A percentile compares a stretch with the other conserved stretches of the same genome.
Evolutionary conservation across 1,140 invertebrate species (phyloP).

Genomic region (Penaeus vannamei): DNA sequence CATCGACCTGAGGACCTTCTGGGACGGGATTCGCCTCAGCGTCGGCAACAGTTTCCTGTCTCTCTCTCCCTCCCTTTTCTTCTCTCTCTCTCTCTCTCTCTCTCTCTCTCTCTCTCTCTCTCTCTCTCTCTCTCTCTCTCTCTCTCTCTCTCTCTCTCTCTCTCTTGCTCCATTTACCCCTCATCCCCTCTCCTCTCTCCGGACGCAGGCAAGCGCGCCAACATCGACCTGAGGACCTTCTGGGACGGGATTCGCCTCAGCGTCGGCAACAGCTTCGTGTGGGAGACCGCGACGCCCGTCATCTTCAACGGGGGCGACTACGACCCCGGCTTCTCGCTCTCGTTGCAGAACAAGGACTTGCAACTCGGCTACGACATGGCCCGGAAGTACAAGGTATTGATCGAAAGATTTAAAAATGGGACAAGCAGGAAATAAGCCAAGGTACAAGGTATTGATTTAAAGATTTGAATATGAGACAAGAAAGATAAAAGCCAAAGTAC

Average conservation of each 20-base stretch:
- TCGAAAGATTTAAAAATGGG: neutral
- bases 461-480: neutral
- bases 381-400: constrained; percentile 65
- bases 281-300: constrained; percentile 65
- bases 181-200: neutral
- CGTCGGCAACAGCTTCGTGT: constrained; percentile 68
- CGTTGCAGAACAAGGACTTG: constrained; percentile 67
- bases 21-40: constrained; percentile 66
- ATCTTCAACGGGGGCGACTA: constrained; percentile 66
- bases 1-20: constrained; percentile 67
- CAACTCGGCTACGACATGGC: constrained; percentile 69
- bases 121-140: neutral
- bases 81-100: too few species aligned
- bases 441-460: too few species aligned
- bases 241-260: constrained; percentile 67
- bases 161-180: neutral
- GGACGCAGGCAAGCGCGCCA: constrained; percentile 61
- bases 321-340: constrained; percentile 66
- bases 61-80: too few species aligned
- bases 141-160: neutral
- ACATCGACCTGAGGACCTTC: constrained; percentile 67
- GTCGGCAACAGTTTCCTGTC: constrained; percentile 62
- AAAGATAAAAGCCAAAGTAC: neutral
- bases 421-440: neutral
- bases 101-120: too few species aligned